Conservation (phyloP, 2,888 invertebrate species). For the Oxycera nigricornis region DNA sequence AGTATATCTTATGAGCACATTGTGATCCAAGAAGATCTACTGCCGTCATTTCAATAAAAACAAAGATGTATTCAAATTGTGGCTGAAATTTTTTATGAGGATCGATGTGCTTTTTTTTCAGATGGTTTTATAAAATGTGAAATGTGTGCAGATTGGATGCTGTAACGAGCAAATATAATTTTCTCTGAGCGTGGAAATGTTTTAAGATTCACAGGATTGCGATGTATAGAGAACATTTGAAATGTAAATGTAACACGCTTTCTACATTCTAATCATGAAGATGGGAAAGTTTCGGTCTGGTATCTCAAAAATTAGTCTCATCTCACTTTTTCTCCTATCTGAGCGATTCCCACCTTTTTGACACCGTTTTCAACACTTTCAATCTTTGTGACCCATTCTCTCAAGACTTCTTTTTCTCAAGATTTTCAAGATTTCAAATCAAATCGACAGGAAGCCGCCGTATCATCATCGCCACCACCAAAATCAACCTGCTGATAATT, state of each 20-base stretch:
- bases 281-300: neutral
- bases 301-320: neutral
- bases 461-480: neutral
- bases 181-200: too few relatives aligned
- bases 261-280: too few relatives aligned
- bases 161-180: too few relatives aligned
- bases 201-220: neutral
- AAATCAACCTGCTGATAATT: constrained; percentile 21
- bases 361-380: too few relatives aligned
- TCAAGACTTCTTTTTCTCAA: neutral
- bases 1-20: neutral
- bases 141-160: too few relatives aligned
- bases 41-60: neutral
- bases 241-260: too few relatives aligned
- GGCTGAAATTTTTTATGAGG: neutral
- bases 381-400: neutral
- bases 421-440: neutral
- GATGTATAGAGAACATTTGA: too few relatives aligned
- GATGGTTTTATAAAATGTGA: too few relatives aligned
- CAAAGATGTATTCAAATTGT: neutral
- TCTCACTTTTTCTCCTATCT: neutral
- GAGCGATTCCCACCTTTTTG: too few relatives aligned
- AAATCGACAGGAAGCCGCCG: constrained; percentile 11
- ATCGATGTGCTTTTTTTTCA: neutral
- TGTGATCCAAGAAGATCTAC: neutral